A percentile compares a stretch with the other conserved stretches of the same genome.
Conservation (phyloP, 2,888 invertebrate genomes). For the Camptogramma bilineatum region DNA sequence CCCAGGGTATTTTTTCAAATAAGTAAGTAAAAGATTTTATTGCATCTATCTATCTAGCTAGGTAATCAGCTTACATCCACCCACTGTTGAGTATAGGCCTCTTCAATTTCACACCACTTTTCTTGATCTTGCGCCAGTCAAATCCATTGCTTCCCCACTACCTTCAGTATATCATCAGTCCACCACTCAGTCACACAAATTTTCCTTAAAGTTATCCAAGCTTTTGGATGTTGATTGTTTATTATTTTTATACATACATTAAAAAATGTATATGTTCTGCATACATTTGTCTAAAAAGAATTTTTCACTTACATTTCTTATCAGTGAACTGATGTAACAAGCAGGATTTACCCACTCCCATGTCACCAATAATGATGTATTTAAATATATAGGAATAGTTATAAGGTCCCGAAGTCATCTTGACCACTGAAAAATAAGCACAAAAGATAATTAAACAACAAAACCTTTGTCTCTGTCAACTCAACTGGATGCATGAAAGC, state of each 20-base stretch:
- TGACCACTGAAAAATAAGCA: slow-evolving; percentile 60
- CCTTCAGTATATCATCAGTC: too few species aligned
- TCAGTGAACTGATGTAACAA: slow-evolving; percentile 99
- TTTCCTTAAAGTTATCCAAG: too few species aligned
- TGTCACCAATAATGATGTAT: slow-evolving; percentile 99
- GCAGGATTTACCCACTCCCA: slow-evolving; percentile 99
- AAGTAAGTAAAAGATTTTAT: too few species aligned
- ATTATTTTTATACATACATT: not conserved
- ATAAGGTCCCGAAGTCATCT: slow-evolving; percentile 98
- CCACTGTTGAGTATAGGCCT: too few species aligned
- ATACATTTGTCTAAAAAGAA: not conserved
- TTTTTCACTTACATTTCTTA: slow-evolving; percentile 96
- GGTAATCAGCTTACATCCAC: too few species aligned
- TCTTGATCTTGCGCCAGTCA: too few species aligned
- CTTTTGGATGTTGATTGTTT: too few species aligned
- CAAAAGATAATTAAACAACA: slow-evolving; percentile 17
- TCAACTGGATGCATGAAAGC: not conserved
- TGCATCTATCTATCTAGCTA: too few species aligned
- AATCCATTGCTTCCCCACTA: too few species aligned
- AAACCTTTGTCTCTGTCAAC: slow-evolving; percentile 24
- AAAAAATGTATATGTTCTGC: not conserved
- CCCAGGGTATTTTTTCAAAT: too few species aligned
- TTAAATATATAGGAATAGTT: slow-evolving; percentile 99
- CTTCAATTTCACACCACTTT: too few species aligned
- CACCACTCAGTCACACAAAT: too few species aligned